Base-by-base conservation (phyloP, 2,888 invertebrate genomes). In the Euplexia lucipara region DNA sequence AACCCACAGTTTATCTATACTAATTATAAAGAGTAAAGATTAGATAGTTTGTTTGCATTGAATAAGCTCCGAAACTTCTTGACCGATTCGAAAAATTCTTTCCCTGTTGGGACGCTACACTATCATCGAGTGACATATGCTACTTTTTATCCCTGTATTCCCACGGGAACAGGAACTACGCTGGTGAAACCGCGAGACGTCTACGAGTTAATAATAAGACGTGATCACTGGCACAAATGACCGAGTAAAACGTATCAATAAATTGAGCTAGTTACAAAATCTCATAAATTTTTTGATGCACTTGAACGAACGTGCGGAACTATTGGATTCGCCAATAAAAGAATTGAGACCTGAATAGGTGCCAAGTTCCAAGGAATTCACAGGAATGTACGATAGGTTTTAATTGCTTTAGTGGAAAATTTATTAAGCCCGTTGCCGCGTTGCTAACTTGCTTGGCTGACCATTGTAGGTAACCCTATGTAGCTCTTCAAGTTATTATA, bases 321-420 rank as follows among this genome's bases (percentile, higher is more conserved):
- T 14, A 14, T 14, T 14, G 6, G 34, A 14, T 22, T 35, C 26
- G 12, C 44, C 44, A 44, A 44, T 37, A 32, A 56, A 53, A 22
- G 14, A 56, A 44, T 68, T 32, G 30, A 64, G 16, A 37, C 57
- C 42, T 44, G 32, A 64, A 68, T 44, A 20, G 20, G 35, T 37
- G n/a, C 35, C 16, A 32, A 68, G 64, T 16, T 68, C 30, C 32
- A 41, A 34, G 22, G 20, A 32, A 59, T 12, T 54, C 16, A 8
- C 20, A 35, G 8, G 20, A 68, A 63, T 42, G 34, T 44, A n/a
- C 42, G 30, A 22, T 10, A 35, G 20, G 10, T 20, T 22, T 64
- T 64, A 68, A 64, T 69, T 44, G 35, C 44, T 44, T 37, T 9
- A 37, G 30, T 68, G 35, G 16, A 44, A 22, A 34, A 22, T 12